phyloP scores from a whole-genome alignment of 2,888 invertebrate genomes.

The Frankliniella fusca region DNA sequence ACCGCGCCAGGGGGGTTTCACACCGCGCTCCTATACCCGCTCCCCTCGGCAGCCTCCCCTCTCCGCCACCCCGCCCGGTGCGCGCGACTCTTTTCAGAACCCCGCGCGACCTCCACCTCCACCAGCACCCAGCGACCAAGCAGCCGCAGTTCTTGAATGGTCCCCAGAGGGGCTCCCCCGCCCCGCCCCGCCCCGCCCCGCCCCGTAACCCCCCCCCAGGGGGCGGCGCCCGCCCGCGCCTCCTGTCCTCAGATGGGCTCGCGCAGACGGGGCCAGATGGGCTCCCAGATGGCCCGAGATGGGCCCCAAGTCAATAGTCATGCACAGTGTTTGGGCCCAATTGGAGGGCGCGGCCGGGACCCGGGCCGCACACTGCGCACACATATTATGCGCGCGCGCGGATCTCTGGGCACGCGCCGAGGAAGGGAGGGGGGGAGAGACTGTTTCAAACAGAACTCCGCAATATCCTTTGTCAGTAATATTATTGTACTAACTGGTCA shows the following conservation, averaged over 20 bases:
- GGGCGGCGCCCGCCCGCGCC: not conserved
- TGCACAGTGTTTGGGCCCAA: not conserved
- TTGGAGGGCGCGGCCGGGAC: not conserved
- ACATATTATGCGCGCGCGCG: not conserved
- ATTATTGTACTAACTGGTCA: too few species aligned
- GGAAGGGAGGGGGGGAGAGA: too few species aligned
- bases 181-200: too few species aligned
- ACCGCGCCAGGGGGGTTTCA: not conserved
- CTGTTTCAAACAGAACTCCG: too few species aligned
- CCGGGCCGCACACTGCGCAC: not conserved
- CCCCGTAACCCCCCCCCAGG: too few species aligned
- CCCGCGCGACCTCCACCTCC: not conserved
- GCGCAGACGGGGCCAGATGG: not conserved
- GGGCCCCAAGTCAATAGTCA: constrained; percentile 16
- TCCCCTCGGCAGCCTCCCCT: too few species aligned
- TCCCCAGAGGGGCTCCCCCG: not conserved
- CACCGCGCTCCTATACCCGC: too few species aligned
- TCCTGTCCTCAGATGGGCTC: not conserved
- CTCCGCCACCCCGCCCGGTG: too few species aligned
- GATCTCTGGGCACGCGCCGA: too few species aligned
- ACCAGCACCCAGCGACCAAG: not conserved
- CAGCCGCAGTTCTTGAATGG: too few species aligned
- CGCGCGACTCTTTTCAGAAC: not conserved
- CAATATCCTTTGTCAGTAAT: too few species aligned
- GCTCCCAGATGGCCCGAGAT: not conserved